A percentile compares a stretch with the other conserved stretches of the same genome.
Conservation (phyloP, 2,888 invertebrate genomes). For the Mycalesis mineus region DNA sequence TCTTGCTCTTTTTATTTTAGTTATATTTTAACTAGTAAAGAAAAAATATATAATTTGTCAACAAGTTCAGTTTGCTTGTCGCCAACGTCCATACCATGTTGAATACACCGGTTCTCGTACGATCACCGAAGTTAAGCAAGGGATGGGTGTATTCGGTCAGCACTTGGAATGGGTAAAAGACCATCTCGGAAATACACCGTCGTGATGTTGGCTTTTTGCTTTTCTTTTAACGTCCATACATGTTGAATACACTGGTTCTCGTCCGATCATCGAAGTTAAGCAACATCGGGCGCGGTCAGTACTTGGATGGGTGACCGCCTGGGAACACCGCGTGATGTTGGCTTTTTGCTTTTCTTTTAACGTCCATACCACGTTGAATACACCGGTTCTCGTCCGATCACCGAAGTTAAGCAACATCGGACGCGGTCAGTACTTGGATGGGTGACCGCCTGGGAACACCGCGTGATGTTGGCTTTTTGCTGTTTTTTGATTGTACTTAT, state of each 20-base stretch:
- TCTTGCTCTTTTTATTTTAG: too few relatives aligned
- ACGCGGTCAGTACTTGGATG: constrained; percentile 59
- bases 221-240: constrained; percentile 53
- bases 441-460: constrained; percentile 59
- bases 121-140: constrained; percentile 73
- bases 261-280: constrained; percentile 75
- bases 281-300: constrained; percentile 71
- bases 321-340: constrained; percentile 30
- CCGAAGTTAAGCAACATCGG: constrained; percentile 48
- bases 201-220: constrained; percentile 45
- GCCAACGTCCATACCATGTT: constrained; percentile 63
- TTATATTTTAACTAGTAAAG: too few relatives aligned
- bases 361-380: constrained; percentile 35
- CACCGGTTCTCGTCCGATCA: constrained; percentile 43
- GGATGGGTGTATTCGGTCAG: constrained; percentile 69
- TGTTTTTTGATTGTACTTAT: too few relatives aligned
- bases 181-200: constrained; percentile 52
- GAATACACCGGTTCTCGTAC: too few relatives aligned
- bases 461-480: constrained; percentile 48
- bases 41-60: too few relatives aligned
- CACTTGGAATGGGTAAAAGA: constrained; percentile 71
- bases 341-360: constrained; percentile 6
- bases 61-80: constrained; percentile 15
- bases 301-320: constrained; percentile 68
- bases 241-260: constrained; percentile 71